Evolutionary conservation across 2,797 vertebrate genomes (phyloP).

Genomic region (Coccyzus lansbergi): DNA sequence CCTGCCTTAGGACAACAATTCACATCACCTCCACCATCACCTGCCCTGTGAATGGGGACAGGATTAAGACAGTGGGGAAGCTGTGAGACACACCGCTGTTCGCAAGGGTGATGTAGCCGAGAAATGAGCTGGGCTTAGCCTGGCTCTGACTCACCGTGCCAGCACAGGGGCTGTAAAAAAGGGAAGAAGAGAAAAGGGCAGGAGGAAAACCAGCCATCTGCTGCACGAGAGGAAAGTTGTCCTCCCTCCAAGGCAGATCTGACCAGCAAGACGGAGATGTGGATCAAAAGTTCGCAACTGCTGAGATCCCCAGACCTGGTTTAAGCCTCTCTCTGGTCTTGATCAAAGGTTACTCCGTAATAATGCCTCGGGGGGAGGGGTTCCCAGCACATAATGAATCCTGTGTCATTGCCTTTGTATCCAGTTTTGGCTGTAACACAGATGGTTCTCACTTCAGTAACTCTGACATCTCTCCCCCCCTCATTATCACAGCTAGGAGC

Average conservation of each 20-base stretch:
- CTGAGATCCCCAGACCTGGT: slow-evolving; percentile 29
- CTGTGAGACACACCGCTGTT: neutral
- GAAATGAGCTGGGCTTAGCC: neutral
- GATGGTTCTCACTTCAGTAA: slow-evolving; percentile 68
- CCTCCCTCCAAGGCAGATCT: neutral
- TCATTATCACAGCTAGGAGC: slow-evolving; percentile 42
- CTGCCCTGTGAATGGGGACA: neutral
- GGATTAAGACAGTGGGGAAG: neutral
- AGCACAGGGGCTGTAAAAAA: rapidly evolving
- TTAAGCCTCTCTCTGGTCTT: slow-evolving; percentile 64
- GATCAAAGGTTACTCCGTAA: slow-evolving; percentile 66
- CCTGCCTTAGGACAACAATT: neutral
- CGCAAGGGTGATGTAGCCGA: neutral
- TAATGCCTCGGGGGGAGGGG: slow-evolving; percentile 54
- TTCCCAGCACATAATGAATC: slow-evolving; percentile 57
- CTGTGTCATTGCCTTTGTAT: slow-evolving; percentile 64
- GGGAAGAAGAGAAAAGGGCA: neutral
- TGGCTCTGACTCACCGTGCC: neutral
- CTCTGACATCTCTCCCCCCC: slow-evolving; percentile 48
- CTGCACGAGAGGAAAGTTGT: neutral
- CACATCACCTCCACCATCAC: neutral
- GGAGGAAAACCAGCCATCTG: neutral
- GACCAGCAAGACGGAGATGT: neutral
- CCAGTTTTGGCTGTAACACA: slow-evolving; percentile 56
- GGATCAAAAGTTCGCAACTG: slow-evolving; percentile 47